Evolutionary conservation across 2,113 vertebrate genomes (phyloP), one percentile per base, ranked within the genome.

Genomic region (Podarcis muralis): DNA sequence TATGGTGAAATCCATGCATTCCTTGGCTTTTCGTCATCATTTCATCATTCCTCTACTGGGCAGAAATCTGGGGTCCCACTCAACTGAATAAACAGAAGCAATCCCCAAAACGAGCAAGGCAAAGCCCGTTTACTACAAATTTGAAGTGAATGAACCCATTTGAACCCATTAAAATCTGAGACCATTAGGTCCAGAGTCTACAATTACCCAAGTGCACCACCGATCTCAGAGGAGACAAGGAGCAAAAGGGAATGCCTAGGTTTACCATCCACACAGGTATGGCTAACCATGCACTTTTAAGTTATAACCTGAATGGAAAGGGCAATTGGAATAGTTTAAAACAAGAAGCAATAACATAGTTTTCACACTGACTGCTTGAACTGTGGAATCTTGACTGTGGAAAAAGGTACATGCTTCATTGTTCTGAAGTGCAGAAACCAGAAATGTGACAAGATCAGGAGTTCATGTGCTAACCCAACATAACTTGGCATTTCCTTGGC

Each of bases 401-500:
- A 81, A 40, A 35, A 32, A 62, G 37, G 85, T 9, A 83, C 0
- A 0, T 20, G 68, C 66, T 85, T 85, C 57, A 82, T 79, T 83
- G 92, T 93, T 90, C 92, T 30, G 69, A 87, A 87, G 88, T 23
- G 43, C 69, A 30, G 12, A 27, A 32, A 40, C 79, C n/a, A 83
- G 84, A 62, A 68, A 81, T 20, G 79, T 35, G 65, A 11, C 53
- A 43, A 81, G 79, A 75, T 43, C 0, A 2, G n/a, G 59, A 86
- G 43, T 88, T 40, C 1, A 30, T 80, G 87, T 87, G 88, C 80
- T 65, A 0, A 1, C 87, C 90, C 90, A 72, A 57, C 81, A 84
- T 84, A 84, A 68, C 59, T 91, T 81, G 72, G 84, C 79, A 86
- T 90, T 81, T 90, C 89, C 37, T 76, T 91, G 92, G 84, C 76